A percentile compares a stretch with the other conserved stretches of the same genome.
Evolutionary conservation across 2,888 invertebrate species (phyloP).

Genomic region (Penaeus monodon): DNA sequence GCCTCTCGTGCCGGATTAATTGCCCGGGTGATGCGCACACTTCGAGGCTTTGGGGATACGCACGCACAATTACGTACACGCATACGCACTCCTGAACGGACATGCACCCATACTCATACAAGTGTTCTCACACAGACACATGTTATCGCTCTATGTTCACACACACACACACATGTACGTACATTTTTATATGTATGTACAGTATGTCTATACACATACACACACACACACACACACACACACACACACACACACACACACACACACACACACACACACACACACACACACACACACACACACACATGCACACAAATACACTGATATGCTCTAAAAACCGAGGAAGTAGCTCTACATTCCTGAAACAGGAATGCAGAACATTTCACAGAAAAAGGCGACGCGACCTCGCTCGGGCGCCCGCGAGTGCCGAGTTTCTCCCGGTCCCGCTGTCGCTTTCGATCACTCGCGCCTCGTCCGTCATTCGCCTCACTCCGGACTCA

Average conservation of each 20-base stretch:
- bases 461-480: no score
- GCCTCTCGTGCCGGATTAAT: no score
- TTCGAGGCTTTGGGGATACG: no score
- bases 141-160: background rate
- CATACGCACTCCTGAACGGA: background rate
- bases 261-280: slow-evolving; percentile 14
- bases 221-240: slow-evolving; percentile 6
- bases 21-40: no score
- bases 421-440: no score
- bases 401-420: background rate
- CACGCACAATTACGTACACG: background rate
- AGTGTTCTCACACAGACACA: background rate
- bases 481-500: no score
- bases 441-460: no score
- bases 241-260: slow-evolving; percentile 8
- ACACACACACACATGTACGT: background rate
- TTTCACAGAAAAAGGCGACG: background rate
- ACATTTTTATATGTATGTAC: no score
- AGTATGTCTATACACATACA: background rate
- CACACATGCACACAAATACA: slow-evolving; percentile 8
- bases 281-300: slow-evolving; percentile 10
- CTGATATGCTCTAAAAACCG: background rate
- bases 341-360: background rate
- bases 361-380: background rate
- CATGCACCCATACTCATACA: background rate